Percentiles rank a stretch among this genome's conserved stretches.
Evolutionary conservation across 2,888 invertebrate species (phyloP).

Genomic region (Platypus cylindrus): DNA sequence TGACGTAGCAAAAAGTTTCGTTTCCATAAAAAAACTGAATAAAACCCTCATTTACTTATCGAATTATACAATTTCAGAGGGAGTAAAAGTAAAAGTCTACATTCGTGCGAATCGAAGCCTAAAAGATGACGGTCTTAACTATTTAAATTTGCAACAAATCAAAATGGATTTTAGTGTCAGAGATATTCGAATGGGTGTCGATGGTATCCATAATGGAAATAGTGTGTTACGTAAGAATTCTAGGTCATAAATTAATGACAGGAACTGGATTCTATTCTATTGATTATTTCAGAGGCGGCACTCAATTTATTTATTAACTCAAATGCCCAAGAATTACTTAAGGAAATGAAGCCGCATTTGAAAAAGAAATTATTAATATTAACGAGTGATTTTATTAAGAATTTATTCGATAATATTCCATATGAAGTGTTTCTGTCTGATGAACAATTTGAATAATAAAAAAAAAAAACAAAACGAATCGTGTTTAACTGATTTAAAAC

Average conservation of each 20-base stretch:
- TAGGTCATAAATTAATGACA: too few relatives aligned
- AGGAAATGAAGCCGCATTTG: slow-evolving; percentile 78
- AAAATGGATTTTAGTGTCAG: slow-evolving; percentile 80
- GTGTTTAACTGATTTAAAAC: too few relatives aligned
- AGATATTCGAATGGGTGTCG: slow-evolving; percentile 74
- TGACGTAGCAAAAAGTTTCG: too few relatives aligned
- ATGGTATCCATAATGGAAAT: slow-evolving; percentile 70
- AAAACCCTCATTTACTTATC: too few relatives aligned
- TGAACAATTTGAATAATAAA: too few relatives aligned
- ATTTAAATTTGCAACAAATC: slow-evolving; percentile 57
- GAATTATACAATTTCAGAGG: too few relatives aligned
- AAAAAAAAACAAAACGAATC: too few relatives aligned
- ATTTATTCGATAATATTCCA: slow-evolving; percentile 62
- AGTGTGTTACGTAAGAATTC: slow-evolving; percentile 65
- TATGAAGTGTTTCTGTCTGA: slow-evolving; percentile 44
- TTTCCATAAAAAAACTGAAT: too few relatives aligned
- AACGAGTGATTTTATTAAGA: slow-evolving; percentile 63
- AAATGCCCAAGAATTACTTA: slow-evolving; percentile 69
- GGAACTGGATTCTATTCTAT: slow-evolving; percentile 3
- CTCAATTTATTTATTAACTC: slow-evolving; percentile 77
- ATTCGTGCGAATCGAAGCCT: slow-evolving; percentile 57
- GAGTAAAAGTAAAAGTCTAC: slow-evolving; percentile 73
- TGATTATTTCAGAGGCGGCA: slow-evolving; percentile 59
- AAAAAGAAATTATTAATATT: slow-evolving; percentile 62
- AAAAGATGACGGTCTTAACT: slow-evolving; percentile 48